phyloP scores from a whole-genome alignment of 2,888 invertebrate species.

The Agriotes lineatus region DNA sequence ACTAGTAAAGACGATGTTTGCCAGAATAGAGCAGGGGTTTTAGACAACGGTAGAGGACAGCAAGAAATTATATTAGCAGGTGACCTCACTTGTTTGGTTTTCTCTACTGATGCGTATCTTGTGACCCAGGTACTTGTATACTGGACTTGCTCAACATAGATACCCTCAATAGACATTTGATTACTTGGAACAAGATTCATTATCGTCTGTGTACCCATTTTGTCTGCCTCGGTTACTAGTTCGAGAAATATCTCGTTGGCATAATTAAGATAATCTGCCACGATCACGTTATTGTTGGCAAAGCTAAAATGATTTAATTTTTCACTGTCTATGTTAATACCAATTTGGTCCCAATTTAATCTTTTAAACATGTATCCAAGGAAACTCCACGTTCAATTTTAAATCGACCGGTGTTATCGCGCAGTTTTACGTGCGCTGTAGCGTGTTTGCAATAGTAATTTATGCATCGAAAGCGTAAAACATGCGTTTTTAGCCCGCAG shows the following conservation, averaged over 20 bases:
- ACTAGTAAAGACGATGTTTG: no score
- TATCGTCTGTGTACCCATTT: neutral
- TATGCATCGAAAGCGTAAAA: no score
- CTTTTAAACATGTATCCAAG: neutral
- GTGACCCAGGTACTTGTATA: neutral
- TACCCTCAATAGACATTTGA: neutral
- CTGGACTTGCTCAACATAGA: neutral
- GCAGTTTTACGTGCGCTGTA: neutral
- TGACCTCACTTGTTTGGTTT: neutral
- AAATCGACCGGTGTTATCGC: neutral
- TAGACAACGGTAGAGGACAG: no score
- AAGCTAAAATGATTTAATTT: no score
- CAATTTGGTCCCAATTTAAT: neutral
- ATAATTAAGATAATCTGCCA: neutral
- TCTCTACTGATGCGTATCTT: neutral
- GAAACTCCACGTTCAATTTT: neutral
- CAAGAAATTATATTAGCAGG: no score
- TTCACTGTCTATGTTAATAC: neutral
- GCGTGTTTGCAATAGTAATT: no score
- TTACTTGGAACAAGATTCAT: neutral
- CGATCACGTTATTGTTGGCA: neutral
- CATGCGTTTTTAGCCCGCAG: no score
- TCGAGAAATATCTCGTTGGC: neutral
- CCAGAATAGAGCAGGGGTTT: no score
- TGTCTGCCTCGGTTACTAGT: neutral